Percentiles rank a stretch among this genome's conserved stretches.
Evolutionary conservation across 2,113 vertebrate species (phyloP).

Genomic region (Rattus rattus): DNA sequence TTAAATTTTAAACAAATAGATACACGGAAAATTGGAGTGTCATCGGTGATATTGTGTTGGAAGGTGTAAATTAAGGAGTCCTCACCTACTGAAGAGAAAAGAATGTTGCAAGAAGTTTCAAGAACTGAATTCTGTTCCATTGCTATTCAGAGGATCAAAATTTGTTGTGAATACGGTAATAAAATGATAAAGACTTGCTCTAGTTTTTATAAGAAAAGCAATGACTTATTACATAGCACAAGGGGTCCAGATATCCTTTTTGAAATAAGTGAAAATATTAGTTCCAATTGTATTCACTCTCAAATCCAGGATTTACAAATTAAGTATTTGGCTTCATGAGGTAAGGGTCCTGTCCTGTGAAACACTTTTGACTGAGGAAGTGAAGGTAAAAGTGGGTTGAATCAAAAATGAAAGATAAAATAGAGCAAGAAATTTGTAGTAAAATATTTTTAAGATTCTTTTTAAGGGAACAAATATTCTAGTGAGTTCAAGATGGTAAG

Average conservation of each 20-base stretch:
- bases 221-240: not conserved
- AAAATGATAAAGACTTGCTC: not conserved
- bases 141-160: not conserved
- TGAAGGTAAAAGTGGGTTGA: not conserved
- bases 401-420: not conserved
- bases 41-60: not conserved
- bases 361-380: rapidly evolving
- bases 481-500: not conserved
- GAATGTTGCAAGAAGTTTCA: rapidly evolving
- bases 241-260: not conserved
- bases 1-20: not conserved
- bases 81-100: not conserved
- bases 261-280: not conserved
- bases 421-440: rapidly evolving
- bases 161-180: not conserved
- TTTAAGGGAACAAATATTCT: not conserved
- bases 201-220: not conserved
- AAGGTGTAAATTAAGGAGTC: not conserved
- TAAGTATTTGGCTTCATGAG: not conserved
- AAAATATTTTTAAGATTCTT: not conserved
- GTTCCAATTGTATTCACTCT: not conserved
- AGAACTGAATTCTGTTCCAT: not conserved
- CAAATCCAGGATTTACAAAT: not conserved
- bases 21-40: not conserved
- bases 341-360: not conserved